Percentiles rank a stretch among this genome's conserved stretches.
phyloP scores from a whole-genome alignment of 1,140 invertebrate species.

The Heterodera schachtii region DNA sequence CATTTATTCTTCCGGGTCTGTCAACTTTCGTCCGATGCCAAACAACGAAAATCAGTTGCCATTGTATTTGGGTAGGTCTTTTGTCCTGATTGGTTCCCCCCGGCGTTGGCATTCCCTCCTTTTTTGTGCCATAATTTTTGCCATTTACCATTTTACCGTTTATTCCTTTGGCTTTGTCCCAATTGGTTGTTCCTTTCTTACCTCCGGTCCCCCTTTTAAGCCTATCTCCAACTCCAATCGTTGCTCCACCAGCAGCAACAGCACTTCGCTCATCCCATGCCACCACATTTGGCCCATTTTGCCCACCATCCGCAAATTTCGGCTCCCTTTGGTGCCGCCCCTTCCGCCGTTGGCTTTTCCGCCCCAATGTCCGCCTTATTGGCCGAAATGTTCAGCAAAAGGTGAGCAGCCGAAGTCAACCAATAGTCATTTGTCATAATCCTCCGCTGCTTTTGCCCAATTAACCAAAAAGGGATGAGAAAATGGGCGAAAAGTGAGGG shows the following conservation, averaged over 20 bases:
- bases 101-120: neutral
- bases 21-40: neutral
- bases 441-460: too few species aligned
- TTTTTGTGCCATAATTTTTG: too few species aligned
- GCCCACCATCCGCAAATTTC: neutral
- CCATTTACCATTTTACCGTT: too few species aligned
- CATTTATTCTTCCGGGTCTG: neutral
- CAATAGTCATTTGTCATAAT: too few species aligned
- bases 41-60: conserved; percentile 8
- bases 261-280: neutral
- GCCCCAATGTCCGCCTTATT: neutral
- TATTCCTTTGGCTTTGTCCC: too few species aligned
- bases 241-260: neutral
- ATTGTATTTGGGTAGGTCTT: neutral
- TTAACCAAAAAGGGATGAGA: too few species aligned
- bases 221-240: conserved; percentile 1
- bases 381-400: neutral
- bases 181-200: too few species aligned
- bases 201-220: neutral
- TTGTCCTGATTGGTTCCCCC: neutral
- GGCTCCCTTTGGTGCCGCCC: too few species aligned
- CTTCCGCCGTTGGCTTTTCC: neutral
- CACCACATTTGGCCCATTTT: neutral
- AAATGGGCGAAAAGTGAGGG: too few species aligned
- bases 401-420: neutral